Base-by-base conservation (phyloP, 2,888 invertebrate genomes). In the Liposcelis brunnea region DNA sequence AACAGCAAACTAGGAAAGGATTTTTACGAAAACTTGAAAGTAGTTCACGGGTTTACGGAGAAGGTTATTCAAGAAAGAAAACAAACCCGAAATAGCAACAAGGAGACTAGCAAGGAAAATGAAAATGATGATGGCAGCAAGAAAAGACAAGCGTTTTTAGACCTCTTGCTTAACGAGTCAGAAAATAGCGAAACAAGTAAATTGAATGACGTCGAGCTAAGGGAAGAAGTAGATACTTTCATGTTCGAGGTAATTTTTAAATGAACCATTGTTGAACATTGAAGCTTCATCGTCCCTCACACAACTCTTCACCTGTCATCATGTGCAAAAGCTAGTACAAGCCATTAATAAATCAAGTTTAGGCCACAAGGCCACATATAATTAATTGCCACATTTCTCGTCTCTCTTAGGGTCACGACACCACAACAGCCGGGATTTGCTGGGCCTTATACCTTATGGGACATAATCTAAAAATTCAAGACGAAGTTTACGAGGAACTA, bases 221-320 rank as follows among this genome's bases (percentile, higher is more conserved):
- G 75, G 45, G 75, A 79, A 56, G 77, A 80, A 63, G 77, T 80
- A 0, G 75, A 80, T 51, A 80, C 80, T 0, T 79, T 80, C 52
- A 75, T 80, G 73, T 80, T 80, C 59, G 79, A 73, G 15, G 74
- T 72, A 31, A 67, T 69, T 55, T 8, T 18, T 12, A 36, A 36
- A 10, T 32, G 10, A 10, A 10, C 32, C 32, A n/a, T 10, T 32
- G 32, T 10, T 32, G 10, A 32, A n/a, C n/a, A n/a, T n/a, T n/a
- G n/a, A n/a, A n/a, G n/a, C n/a, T n/a, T n/a, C n/a, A n/a, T n/a
- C n/a, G n/a, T n/a, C n/a, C n/a, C n/a, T n/a, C n/a, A n/a, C n/a
- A n/a, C n/a, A n/a, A n/a, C n/a, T n/a, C n/a, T n/a, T n/a, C n/a
- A n/a, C n/a, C n/a, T n/a, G n/a, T n/a, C n/a, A n/a, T n/a, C n/a